Conservation (phyloP, 2,888 invertebrate genomes). For the Adelphocoris suturalis region DNA sequence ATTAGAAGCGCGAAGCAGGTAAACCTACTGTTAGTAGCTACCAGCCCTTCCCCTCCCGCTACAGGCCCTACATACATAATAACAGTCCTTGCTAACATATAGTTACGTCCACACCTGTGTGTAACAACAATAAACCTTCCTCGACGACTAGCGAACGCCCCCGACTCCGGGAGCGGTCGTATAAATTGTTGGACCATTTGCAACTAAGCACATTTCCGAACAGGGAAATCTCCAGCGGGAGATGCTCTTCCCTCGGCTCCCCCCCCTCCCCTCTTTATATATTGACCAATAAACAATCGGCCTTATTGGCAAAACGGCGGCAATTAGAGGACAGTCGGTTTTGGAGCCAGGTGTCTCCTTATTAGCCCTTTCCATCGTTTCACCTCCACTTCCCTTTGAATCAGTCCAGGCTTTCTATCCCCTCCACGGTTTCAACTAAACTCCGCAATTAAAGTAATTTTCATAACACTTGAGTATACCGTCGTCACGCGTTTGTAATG, state of each 20-base stretch:
- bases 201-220: constrained; percentile 74
- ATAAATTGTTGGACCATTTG: constrained; percentile 74
- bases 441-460: constrained; percentile 72
- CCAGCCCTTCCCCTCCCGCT: neutral
- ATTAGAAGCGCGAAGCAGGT: constrained; percentile 67
- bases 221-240: constrained; percentile 60
- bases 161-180: constrained; percentile 58
- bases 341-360: constrained; percentile 73
- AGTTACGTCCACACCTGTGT: constrained; percentile 72
- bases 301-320: constrained; percentile 72
- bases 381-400: constrained; percentile 26
- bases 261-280: constrained; percentile 73
- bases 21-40: constrained; percentile 54
- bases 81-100: constrained; percentile 68
- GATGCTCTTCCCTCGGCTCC: constrained; percentile 30
- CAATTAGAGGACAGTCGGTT: constrained; percentile 73
- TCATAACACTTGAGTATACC: constrained; percentile 65
- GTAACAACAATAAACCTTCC: constrained; percentile 72
- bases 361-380: constrained; percentile 67
- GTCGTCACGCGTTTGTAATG: constrained; percentile 67
- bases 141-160: neutral
- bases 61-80: constrained; percentile 69
- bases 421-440: constrained; percentile 28
- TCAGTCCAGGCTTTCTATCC: neutral
- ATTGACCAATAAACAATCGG: constrained; percentile 74